phyloP scores from a whole-genome alignment of 2,797 vertebrate species.

The Enteromius mattozi region DNA sequence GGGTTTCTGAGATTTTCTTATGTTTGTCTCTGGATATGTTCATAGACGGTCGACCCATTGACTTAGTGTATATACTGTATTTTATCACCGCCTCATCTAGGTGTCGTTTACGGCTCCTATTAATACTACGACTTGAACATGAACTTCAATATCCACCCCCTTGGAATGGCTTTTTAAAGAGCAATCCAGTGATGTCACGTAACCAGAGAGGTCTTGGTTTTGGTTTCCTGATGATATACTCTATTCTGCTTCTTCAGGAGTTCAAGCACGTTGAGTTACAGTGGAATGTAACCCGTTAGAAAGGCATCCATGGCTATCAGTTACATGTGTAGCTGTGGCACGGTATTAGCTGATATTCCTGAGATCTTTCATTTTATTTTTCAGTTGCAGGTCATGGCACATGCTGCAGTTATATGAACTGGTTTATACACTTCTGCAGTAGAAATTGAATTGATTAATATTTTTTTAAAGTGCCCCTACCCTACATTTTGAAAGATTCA shows the following conservation, averaged over 20 bases:
- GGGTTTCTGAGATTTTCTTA: slow-evolving; percentile 24
- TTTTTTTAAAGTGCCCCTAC: too few relatives aligned
- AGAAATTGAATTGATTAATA: too few relatives aligned
- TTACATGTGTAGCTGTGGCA: slow-evolving; percentile 20
- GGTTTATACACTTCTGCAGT: not conserved
- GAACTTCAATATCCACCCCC: slow-evolving; percentile 66
- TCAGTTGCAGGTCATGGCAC: not conserved
- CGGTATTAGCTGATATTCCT: not conserved
- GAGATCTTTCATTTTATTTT: not conserved
- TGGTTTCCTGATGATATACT: slow-evolving; percentile 57
- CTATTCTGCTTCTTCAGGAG: slow-evolving; percentile 49
- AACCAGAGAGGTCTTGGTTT: slow-evolving; percentile 59
- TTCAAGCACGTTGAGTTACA: slow-evolving; percentile 52
- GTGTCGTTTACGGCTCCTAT: slow-evolving; percentile 71
- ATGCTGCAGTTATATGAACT: not conserved
- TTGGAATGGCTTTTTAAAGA: slow-evolving; percentile 64
- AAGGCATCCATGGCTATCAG: slow-evolving; percentile 28
- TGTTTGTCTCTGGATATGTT: not conserved
- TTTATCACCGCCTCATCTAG: slow-evolving; percentile 64
- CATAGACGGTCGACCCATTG: slow-evolving; percentile 54
- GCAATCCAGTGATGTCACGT: slow-evolving; percentile 62
- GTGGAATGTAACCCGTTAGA: slow-evolving; percentile 34
- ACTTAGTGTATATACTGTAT: slow-evolving; percentile 49
- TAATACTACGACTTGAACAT: slow-evolving; percentile 71
- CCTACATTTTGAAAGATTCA: too few relatives aligned